Evolutionary conservation across 2,888 invertebrate genomes (phyloP), one percentile per base, ranked within the genome.

Genomic region (Oligia fasciuncula): DNA sequence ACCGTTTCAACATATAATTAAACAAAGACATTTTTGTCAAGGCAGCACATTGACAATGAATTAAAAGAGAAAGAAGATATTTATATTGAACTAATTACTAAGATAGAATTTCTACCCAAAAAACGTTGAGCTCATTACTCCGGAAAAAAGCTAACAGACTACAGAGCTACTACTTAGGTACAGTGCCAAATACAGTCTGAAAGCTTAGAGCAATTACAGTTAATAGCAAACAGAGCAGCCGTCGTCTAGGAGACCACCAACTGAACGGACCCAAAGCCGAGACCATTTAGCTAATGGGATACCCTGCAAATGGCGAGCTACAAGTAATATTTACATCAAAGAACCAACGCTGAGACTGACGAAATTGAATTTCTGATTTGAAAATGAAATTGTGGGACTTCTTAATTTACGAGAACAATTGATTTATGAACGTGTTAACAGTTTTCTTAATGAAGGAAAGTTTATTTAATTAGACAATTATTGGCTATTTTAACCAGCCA

Each of bases 251-350:
- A 73, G 77, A 84, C 85, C 82, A 74, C 86, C 77, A 66, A 74
- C 76, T 54, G 73, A 73, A 76, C 65, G 54, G 66, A 13, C 70
- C 67, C 13, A 71, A 72, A 63, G 73, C 65, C 69, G 68, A 69
- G 62, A 81, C 77, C 67, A 85, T 84, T 84, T 82, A 72, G 83
- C 62, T 82, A 85, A 85, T 84, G 77, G 85, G 70, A 77, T 63
- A 57, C 66, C 77, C 46, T 72, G 72, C 71, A 66, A 84, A 84
- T 77, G 85, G 86, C 72, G 49, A 72, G 62, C 66, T 29, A 51
- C 43, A 46, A 80, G 83, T 65, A 72, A 82, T 82, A 77, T 74
- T 74, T 74, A 85, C 82, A 70, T 62, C 66, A 40, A 62, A 43
- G 35, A 69, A 72, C 46, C 43, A 35, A 43, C 46, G 23, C 29